Percentiles rank a stretch among this genome's conserved stretches.
Evolutionary conservation across 2,113 vertebrate genomes (phyloP).

Genomic region (Clarias magur): DNA sequence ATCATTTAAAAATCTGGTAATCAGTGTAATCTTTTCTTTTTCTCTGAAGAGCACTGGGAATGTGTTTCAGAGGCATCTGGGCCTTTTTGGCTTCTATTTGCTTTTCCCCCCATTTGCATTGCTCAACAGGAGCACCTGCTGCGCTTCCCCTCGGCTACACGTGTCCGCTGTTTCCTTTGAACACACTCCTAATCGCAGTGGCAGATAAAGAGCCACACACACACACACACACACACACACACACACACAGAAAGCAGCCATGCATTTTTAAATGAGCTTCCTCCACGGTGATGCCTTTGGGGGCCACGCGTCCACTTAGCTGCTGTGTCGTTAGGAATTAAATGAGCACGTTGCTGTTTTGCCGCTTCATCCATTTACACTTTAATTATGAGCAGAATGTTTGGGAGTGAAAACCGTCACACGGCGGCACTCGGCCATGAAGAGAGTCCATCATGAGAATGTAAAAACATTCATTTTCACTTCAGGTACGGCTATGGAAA

Average conservation of each 20-base stretch:
- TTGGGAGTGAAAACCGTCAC: slow-evolving; percentile 29
- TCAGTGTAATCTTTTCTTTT: slow-evolving; percentile 1
- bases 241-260: neutral
- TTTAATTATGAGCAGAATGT: slow-evolving; percentile 67
- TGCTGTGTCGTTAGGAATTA: slow-evolving; percentile 67
- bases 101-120: slow-evolving; percentile 58
- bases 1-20: neutral
- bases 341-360: slow-evolving; percentile 67
- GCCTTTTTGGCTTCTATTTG: slow-evolving; percentile 43
- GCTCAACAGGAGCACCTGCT: slow-evolving; percentile 54
- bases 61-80: slow-evolving; percentile 6
- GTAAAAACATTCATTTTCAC: slow-evolving; percentile 3
- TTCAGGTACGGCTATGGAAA: neutral
- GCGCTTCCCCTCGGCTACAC: slow-evolving; percentile 57
- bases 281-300: slow-evolving; percentile 61
- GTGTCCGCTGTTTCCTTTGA: slow-evolving; percentile 51
- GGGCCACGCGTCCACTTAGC: slow-evolving; percentile 66
- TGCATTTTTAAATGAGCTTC: slow-evolving; percentile 69
- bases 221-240: slow-evolving; percentile 21
- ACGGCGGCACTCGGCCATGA: neutral
- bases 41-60: neutral
- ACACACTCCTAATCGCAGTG: slow-evolving; percentile 64
- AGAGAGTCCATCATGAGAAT: neutral
- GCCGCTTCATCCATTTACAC: slow-evolving; percentile 67
- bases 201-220: slow-evolving; percentile 56